phyloP scores from a whole-genome alignment of 2,113 vertebrate genomes.

The Brienomyrus longianalis region DNA sequence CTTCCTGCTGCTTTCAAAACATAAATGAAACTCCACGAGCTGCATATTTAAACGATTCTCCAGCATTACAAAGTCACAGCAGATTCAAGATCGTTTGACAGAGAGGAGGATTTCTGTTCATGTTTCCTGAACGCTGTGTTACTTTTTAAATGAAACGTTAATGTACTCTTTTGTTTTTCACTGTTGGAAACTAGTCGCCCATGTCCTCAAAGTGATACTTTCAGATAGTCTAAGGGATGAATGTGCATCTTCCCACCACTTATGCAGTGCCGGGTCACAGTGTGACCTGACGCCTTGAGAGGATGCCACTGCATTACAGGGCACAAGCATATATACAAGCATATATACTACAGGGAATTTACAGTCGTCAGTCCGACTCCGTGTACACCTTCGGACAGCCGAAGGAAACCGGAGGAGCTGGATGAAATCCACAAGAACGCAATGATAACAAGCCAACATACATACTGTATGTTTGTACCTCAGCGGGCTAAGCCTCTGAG shows the following conservation, averaged over 20 bases:
- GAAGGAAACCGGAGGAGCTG: background rate
- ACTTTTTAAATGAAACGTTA: background rate
- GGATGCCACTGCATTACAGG: background rate
- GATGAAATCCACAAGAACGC: background rate
- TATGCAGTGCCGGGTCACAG: background rate
- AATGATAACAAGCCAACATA: background rate
- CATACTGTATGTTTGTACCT: background rate
- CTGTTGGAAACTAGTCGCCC: background rate
- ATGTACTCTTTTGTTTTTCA: background rate
- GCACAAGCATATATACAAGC: background rate
- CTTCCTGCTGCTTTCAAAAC: slow-evolving; percentile 98
- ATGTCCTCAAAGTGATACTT: background rate
- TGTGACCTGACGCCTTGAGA: background rate
- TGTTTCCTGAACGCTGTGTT: background rate
- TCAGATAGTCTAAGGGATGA: background rate
- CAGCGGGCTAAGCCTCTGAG: background rate
- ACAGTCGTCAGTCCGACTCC: background rate
- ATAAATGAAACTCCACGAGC: slow-evolving; percentile 82
- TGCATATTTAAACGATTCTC: slow-evolving; percentile 73
- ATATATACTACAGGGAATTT: background rate
- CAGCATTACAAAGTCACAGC: background rate
- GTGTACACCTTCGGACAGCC: background rate
- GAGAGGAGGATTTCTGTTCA: background rate
- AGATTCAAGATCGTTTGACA: background rate
- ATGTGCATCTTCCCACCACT: background rate